Evolutionary conservation across 2,113 vertebrate species (phyloP).

Genomic region (Lophius piscatorius): DNA sequence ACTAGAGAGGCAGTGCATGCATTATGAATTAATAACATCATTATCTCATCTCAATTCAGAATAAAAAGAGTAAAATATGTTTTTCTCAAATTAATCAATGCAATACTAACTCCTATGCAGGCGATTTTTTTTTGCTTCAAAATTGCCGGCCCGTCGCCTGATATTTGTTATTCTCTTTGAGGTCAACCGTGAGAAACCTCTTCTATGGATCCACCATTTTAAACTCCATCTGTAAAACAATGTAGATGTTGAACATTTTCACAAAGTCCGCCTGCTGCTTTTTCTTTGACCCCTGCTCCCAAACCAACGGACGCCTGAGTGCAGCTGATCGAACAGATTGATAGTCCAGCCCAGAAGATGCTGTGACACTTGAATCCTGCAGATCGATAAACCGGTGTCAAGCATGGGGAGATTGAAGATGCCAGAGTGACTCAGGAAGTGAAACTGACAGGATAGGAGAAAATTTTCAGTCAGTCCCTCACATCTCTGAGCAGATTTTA

Average conservation of each 20-base stretch:
- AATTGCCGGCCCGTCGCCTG: too few species aligned
- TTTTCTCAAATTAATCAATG: too few species aligned
- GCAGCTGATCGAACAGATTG: slow-evolving; percentile 21
- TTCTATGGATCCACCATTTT: not conserved
- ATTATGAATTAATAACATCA: too few species aligned
- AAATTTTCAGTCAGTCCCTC: too few species aligned
- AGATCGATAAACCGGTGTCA: slow-evolving; percentile 38
- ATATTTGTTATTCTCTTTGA: not conserved
- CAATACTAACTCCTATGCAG: too few species aligned
- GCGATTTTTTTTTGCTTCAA: too few species aligned
- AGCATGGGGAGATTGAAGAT: not conserved
- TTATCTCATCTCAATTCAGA: too few species aligned
- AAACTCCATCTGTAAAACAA: slow-evolving; percentile 4
- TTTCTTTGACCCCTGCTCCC: slow-evolving; percentile 2
- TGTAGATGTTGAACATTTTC: slow-evolving; percentile 1
- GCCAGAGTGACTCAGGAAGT: too few species aligned
- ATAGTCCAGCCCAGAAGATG: slow-evolving; percentile 14
- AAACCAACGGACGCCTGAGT: slow-evolving; percentile 16
- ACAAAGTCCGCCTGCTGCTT: slow-evolving; percentile 2
- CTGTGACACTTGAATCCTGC: slow-evolving; percentile 22
- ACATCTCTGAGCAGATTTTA: not conserved
- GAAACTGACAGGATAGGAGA: too few species aligned
- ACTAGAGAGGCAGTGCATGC: too few species aligned
- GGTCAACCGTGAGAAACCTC: not conserved
- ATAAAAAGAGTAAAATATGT: too few species aligned